phyloP scores from a whole-genome alignment of 2,888 invertebrate genomes.

The Hydrotaea cyrtoneurina region DNA sequence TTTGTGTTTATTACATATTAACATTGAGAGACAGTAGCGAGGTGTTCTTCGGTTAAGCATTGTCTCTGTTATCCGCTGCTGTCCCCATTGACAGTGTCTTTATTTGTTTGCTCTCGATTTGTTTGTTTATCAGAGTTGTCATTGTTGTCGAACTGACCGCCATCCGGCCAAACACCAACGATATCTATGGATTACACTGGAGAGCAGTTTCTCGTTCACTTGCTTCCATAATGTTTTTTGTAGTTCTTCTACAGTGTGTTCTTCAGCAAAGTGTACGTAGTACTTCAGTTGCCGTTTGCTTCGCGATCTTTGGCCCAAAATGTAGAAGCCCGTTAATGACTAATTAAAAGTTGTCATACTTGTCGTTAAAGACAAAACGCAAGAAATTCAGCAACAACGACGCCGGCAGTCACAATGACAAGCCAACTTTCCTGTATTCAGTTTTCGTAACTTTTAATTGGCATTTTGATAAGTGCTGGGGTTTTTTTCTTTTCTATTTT shows the following conservation, averaged over 20 bases:
- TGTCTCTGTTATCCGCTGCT: too few relatives aligned
- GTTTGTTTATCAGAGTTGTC: too few relatives aligned
- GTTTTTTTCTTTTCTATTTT: background rate
- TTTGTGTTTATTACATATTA: too few relatives aligned
- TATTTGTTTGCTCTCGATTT: too few relatives aligned
- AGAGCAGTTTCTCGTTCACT: background rate
- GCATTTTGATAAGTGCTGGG: slow-evolving; percentile 56
- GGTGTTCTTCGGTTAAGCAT: too few relatives aligned
- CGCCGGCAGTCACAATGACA: background rate
- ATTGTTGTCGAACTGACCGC: too few relatives aligned
- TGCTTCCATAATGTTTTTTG: background rate
- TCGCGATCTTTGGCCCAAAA: background rate
- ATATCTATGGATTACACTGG: background rate
- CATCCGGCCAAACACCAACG: too few relatives aligned
- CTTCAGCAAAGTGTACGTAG: background rate
- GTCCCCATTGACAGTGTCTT: too few relatives aligned
- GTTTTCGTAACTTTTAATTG: slow-evolving; percentile 59
- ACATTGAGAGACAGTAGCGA: too few relatives aligned
- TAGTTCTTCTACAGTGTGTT: background rate
- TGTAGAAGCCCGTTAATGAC: slow-evolving; percentile 47
- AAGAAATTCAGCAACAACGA: background rate
- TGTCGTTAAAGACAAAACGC: background rate
- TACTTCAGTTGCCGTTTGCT: background rate
- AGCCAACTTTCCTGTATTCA: background rate
- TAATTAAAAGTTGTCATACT: slow-evolving; percentile 60